A percentile compares a stretch with the other conserved stretches of the same genome.
phyloP scores from a whole-genome alignment of 2,888 invertebrate species.

The Yponomeuta malinellus region DNA sequence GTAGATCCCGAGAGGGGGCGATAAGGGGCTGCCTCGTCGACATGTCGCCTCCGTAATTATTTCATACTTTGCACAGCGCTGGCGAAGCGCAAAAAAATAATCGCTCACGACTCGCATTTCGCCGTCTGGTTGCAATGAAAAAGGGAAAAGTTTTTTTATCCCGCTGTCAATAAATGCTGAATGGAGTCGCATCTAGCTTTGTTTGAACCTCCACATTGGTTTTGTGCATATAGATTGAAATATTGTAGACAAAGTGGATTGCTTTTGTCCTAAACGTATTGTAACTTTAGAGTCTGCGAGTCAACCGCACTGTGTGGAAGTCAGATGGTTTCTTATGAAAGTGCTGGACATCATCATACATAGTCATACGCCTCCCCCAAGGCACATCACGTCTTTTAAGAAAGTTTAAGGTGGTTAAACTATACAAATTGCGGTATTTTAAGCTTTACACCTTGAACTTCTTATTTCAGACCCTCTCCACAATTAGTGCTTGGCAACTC shows the following conservation, averaged over 20 bases:
- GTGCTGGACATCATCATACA: no score
- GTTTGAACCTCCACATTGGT: slow-evolving; percentile 3
- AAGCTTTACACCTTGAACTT: no score
- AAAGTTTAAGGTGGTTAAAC: no score
- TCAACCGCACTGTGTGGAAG: background rate
- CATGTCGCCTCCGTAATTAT: slow-evolving; percentile 65
- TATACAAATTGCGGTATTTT: no score
- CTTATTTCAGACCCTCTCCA: no score
- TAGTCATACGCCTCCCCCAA: no score
- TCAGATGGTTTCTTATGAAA: background rate
- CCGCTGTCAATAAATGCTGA: slow-evolving; percentile 37
- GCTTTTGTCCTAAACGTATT: background rate
- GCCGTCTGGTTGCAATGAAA: slow-evolving; percentile 38
- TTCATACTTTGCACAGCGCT: slow-evolving; percentile 62
- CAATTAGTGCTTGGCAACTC: no score
- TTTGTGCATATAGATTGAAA: slow-evolving; percentile 6
- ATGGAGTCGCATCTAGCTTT: background rate
- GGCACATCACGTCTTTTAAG: no score
- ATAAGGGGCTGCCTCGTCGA: slow-evolving; percentile 18
- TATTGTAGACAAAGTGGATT: slow-evolving; percentile 3
- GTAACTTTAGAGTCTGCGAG: background rate
- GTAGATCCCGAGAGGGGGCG: background rate
- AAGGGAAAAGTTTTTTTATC: slow-evolving; percentile 27
- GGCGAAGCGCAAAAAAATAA: slow-evolving; percentile 53
- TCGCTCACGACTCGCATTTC: slow-evolving; percentile 51